Evolutionary conservation across 30 jellyfish, hydroid and myxozoan genomes (phyloP), one percentile per base, ranked within the genome.

Genomic region (Cassiopea andromeda): DNA sequence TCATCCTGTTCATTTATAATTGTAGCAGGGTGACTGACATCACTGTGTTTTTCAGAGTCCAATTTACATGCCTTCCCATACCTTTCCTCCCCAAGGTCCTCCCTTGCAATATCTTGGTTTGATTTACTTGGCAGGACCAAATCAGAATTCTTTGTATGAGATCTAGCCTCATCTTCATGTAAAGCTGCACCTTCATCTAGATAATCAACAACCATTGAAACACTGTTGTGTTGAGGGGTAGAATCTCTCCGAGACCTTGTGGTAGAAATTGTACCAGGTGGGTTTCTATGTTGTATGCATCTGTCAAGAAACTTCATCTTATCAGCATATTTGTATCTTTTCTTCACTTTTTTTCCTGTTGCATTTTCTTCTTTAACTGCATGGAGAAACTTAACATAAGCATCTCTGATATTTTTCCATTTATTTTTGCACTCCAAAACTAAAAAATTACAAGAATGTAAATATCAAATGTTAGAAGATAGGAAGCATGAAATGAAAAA

Each of bases 391-490:
- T 90, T 90, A 48, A 90, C 97, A 69, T 90, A 90, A 1, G 97
- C 91, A 83, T 90, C 97, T 18, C 97, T 74, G 70, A 90, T 90
- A 77, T 90, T 90, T 69, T 90, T 90, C 97, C 97, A 90, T 76
- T 90, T 90, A 87, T 77, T 75, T 45, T 90, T 90, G 86, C 97
- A 90, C 27, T 90, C 97, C 13, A 69, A 59, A 75, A 77, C 97
- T 90, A 48, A 10, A 50, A 70, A 12, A 49, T 27, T 61, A 77
- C 14, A 38, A 64, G 44, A 54, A 61, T 61, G 2, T 61, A 61
- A 0, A 60, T 58, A 44, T 47, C 88, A 73, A 1, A 73, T 73
- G 4, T 75, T 75, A 19, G 82, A 58, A 9, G 64, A 50, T 9
- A 50, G 64, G 64, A 50, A 50, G 64, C n/a, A n/a, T n/a, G n/a